phyloP scores from a whole-genome alignment of 1,140 invertebrate species.

The Bombus vancouverensis region DNA sequence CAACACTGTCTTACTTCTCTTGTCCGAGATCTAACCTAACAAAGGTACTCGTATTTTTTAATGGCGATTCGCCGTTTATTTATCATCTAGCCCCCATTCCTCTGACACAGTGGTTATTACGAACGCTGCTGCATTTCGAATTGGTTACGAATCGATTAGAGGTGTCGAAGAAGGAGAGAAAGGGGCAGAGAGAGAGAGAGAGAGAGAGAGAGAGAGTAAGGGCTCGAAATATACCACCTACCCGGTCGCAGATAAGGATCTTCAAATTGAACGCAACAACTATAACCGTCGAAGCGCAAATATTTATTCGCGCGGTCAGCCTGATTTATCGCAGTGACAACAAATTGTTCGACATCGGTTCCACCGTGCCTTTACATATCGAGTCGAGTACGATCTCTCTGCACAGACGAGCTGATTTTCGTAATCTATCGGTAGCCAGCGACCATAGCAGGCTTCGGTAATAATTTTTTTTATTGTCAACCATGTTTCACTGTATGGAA shows the following conservation, averaged over 20 bases:
- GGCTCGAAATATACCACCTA: constrained; percentile 18
- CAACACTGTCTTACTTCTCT: neutral
- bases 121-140: neutral
- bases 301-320: constrained; percentile 52
- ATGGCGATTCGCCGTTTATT: neutral
- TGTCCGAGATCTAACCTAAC: neutral
- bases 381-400: too few relatives aligned
- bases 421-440: constrained; percentile 45
- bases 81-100: neutral
- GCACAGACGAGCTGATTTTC: constrained; percentile 38
- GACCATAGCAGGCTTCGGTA: too few relatives aligned
- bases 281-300: constrained; percentile 40
- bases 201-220: neutral
- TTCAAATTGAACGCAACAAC: constrained; percentile 44
- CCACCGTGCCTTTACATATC: neutral
- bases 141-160: constrained; percentile 20
- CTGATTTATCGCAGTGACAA: constrained; percentile 63
- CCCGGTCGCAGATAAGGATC: constrained; percentile 28
- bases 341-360: constrained; percentile 55
- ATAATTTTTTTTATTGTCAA: neutral
- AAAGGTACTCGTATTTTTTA: neutral
- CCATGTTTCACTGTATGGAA: neutral
- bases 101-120: constrained; percentile 3
- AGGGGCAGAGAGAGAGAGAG: too few relatives aligned
- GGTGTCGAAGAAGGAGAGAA: neutral